Base-by-base conservation (phyloP, 2,113 vertebrate species). In the Balaenoptera acutorostrata region DNA sequence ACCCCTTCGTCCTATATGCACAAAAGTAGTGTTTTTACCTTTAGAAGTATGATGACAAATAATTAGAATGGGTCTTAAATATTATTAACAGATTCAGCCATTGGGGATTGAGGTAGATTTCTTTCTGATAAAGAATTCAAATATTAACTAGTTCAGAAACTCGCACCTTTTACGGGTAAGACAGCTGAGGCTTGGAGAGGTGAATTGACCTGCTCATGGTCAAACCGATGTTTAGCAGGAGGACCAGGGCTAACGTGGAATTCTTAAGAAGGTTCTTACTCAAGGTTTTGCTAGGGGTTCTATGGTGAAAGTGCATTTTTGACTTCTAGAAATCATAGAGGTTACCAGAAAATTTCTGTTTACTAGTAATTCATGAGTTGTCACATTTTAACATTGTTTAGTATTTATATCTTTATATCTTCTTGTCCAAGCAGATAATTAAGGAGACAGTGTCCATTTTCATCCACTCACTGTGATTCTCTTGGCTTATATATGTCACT, bases 1-100 rank as follows among this genome's bases (percentile, higher is more conserved):
- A 39, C 25, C 4, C 12, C 4, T 94, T 29, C n/a, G 74, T 85
- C 81, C 69, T 85, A 20, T 74, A 10, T 44, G 69, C 46, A 90
- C 69, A 55, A 64, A 96, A 85, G 44, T 90, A 20, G 18, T 78
- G 46, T 75, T 93, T 78, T 96, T n/a, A 23, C 89, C 27, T 96
- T 68, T 57, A 68, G 18, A 66, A 93, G 39, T 86, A 82, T 72
- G 77, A 36, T n/a, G 36, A 44, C 39, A 88, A 69, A 75, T 23
- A 69, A 27, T 64, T 94, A 64, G 15, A 39, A 57, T 78, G 14
- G 36, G 14, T 72, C 68, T 96, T 71, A 72, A 86, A 27, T 89
- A 64, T 46, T 55, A 23, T 57, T 61, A 63, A 49, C 25, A 72
- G 61, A 80, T 36, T 49, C 41, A 87, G 61, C 44, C 63, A 11